phyloP scores from a whole-genome alignment of 2,113 vertebrate genomes.

The Sterrhoptilus dennistouni region DNA sequence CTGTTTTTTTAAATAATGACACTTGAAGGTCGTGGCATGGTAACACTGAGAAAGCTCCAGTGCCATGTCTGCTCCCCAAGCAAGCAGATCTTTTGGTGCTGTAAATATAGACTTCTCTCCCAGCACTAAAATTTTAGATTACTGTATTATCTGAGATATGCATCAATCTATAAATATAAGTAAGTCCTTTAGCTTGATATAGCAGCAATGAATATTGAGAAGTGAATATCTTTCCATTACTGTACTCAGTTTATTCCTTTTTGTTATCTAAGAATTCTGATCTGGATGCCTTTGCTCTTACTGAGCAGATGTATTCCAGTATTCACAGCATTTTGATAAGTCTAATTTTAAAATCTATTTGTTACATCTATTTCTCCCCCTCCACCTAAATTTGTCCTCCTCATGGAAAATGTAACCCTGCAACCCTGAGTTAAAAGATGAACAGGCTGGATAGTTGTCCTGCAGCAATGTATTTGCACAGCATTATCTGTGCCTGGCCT shows the following conservation, averaged over 20 bases:
- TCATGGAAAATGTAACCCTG: neutral
- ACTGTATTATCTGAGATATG: neutral
- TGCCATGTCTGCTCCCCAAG: neutral
- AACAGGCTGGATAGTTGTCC: neutral
- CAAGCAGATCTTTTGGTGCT: neutral
- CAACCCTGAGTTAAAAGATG: neutral
- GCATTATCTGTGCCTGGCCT: neutral
- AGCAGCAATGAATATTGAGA: conserved; percentile 30
- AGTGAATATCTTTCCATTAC: conserved; percentile 25
- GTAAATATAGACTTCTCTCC: neutral
- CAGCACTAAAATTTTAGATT: conserved; percentile 6
- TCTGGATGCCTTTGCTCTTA: conserved; percentile 1
- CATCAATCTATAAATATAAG: conserved; percentile 56
- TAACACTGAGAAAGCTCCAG: neutral
- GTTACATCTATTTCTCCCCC: conserved; percentile 1
- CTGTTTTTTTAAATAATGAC: neutral
- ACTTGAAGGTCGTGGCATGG: neutral
- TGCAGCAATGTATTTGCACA: neutral
- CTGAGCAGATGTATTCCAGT: neutral
- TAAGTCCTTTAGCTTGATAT: conserved; percentile 25
- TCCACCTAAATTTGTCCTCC: neutral
- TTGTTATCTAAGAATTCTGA: conserved; percentile 4
- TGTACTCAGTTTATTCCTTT: neutral
- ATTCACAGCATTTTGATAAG: conserved; percentile 30
- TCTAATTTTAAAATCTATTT: conserved; percentile 42